phyloP scores from a whole-genome alignment of 2,888 invertebrate species.

The Tetranychus truncatus region DNA sequence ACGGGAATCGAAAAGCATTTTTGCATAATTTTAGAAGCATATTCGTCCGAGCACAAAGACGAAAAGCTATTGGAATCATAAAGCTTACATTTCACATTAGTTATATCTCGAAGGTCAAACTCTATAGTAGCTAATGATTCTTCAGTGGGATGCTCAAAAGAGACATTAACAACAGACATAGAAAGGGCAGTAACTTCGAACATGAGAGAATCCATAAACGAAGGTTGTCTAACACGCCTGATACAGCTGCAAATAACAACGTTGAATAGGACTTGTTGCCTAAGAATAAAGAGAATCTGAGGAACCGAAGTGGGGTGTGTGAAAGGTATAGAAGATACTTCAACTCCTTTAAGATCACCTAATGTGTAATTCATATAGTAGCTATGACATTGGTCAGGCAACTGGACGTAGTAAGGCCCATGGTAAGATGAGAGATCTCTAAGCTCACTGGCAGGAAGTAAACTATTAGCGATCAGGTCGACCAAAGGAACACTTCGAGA shows the following conservation, averaged over 20 bases:
- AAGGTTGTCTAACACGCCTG: constrained; percentile 48
- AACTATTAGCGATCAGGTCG: constrained; percentile 21
- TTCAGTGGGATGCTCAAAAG: constrained; percentile 75
- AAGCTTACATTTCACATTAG: constrained; percentile 56
- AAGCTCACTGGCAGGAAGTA: constrained; percentile 6
- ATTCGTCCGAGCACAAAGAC: constrained; percentile 35
- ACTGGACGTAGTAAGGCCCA: constrained; percentile 27
- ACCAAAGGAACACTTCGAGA: constrained; percentile 16
- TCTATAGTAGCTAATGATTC: constrained; percentile 84
- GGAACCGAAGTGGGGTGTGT: constrained; percentile 83
- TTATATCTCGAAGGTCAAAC: constrained; percentile 60
- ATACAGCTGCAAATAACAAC: constrained; percentile 72
- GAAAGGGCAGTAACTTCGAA: constrained; percentile 78
- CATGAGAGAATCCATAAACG: constrained; percentile 36
- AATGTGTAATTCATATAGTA: constrained; percentile 69
- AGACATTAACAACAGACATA: constrained; percentile 69
- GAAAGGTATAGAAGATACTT: constrained; percentile 65
- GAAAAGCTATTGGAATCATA: constrained; percentile 42
- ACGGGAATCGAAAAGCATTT: constrained; percentile 77
- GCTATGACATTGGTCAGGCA: constrained; percentile 82
- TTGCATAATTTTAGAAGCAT: constrained; percentile 48
- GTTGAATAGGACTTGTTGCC: constrained; percentile 82
- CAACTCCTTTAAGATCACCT: constrained; percentile 45
- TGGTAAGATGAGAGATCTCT: neutral
- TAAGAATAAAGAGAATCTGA: constrained; percentile 57